Percentiles rank a stretch among this genome's conserved stretches.
phyloP scores from a whole-genome alignment of 1,140 invertebrate genomes.

The Drosophila kurseongensis region DNA sequence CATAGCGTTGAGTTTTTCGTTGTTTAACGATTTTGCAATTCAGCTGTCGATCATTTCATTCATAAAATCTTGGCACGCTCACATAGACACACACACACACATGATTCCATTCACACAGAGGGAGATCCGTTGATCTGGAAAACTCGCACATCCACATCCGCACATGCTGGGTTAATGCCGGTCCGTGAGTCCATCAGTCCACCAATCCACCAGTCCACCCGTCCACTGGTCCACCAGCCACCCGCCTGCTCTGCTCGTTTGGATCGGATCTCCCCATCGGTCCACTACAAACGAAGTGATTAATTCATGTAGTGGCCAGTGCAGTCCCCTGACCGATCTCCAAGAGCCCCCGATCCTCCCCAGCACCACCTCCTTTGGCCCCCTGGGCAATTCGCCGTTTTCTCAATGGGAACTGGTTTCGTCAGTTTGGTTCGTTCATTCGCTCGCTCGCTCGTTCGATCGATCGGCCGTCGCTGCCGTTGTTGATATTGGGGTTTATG shows the following conservation, averaged over 20 bases:
- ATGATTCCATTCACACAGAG: slow-evolving; percentile 50
- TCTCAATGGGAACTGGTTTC: slow-evolving; percentile 82
- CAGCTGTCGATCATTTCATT: slow-evolving; percentile 84
- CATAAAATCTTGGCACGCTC: slow-evolving; percentile 72
- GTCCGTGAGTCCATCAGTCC: slow-evolving; percentile 8
- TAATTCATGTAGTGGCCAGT: slow-evolving; percentile 76
- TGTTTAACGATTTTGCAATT: slow-evolving; percentile 82
- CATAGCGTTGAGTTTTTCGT: slow-evolving; percentile 47
- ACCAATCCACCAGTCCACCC: slow-evolving; percentile 3
- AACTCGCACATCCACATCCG: slow-evolving; percentile 70
- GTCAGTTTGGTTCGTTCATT: slow-evolving; percentile 57
- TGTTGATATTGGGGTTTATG: slow-evolving; percentile 82
- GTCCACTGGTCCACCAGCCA: slow-evolving; percentile 11
- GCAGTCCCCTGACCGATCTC: slow-evolving; percentile 1
- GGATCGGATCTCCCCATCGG: slow-evolving; percentile 34
- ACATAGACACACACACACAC: slow-evolving; percentile 20
- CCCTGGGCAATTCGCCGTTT: slow-evolving; percentile 63
- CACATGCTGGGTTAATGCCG: slow-evolving; percentile 62
- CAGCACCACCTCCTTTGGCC: slow-evolving; percentile 28
- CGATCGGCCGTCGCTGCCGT: slow-evolving; percentile 46
- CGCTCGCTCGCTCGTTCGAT: slow-evolving; percentile 35
- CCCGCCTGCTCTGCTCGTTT: slow-evolving; percentile 47
- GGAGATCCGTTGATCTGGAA: slow-evolving; percentile 66
- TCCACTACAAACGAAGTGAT: slow-evolving; percentile 80
- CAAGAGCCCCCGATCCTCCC: not conserved